Conservation (phyloP, 2,888 invertebrate species). For the Digitonthophagus gazella region DNA sequence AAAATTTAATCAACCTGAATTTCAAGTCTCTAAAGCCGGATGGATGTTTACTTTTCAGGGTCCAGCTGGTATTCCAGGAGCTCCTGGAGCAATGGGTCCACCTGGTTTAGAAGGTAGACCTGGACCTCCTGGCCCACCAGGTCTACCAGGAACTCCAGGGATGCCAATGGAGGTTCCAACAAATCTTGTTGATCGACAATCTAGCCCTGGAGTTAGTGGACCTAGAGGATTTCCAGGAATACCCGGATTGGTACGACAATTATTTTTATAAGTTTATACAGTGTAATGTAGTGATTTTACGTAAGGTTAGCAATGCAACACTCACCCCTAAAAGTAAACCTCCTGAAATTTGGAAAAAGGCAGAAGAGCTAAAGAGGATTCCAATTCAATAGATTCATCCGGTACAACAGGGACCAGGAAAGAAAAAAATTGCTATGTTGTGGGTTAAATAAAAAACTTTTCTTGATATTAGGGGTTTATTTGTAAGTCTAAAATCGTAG, state of each 20-base stretch:
- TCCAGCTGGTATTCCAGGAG: constrained; percentile 36
- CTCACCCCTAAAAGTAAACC: no score
- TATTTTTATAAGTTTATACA: no score
- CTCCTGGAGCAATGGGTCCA: constrained; percentile 36
- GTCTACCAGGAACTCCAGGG: constrained; percentile 52
- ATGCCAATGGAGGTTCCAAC: constrained; percentile 41
- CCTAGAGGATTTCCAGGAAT: constrained; percentile 58
- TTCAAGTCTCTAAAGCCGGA: neutral
- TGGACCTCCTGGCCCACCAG: constrained; percentile 47
- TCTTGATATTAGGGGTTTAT: no score
- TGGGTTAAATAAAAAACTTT: neutral
- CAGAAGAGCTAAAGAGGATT: no score
- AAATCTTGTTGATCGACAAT: constrained; percentile 35
- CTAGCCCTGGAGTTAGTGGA: constrained; percentile 51
- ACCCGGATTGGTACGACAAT: constrained; percentile 50
- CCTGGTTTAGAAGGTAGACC: constrained; percentile 41
- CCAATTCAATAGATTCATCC: no score
- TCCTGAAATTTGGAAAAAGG: no score
- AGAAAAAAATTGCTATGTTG: no score
- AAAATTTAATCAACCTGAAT: no score
- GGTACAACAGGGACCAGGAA: no score
- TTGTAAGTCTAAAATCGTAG: no score
- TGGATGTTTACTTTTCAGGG: constrained; percentile 34
- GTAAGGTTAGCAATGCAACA: no score
- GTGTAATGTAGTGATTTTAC: no score